Conservation (phyloP, 2,888 invertebrate species). For the Sphaerolaimus hirsutus region DNA sequence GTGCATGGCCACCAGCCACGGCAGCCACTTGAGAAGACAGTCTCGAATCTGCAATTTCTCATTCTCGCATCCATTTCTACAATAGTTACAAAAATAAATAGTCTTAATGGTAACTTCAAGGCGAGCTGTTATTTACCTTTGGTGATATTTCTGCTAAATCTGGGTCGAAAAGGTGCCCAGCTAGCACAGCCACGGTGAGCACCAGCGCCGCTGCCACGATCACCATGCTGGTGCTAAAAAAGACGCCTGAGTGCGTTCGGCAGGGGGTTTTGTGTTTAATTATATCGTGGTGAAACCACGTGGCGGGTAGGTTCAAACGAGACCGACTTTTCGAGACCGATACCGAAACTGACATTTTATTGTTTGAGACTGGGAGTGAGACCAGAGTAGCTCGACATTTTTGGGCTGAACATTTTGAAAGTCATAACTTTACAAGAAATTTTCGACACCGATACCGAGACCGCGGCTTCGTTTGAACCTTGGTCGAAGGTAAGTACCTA, state of each 20-base stretch:
- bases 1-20: conserved; percentile 12
- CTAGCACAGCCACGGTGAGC: conserved; percentile 12
- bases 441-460: neutral
- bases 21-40: conserved; percentile 13
- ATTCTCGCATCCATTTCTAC: too few species aligned
- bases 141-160: too few species aligned
- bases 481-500: too few species aligned
- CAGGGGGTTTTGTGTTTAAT: neutral
- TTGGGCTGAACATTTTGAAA: too few species aligned
- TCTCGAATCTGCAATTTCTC: conserved; percentile 9
- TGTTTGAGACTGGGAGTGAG: neutral
- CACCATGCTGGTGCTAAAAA: conserved; percentile 14
- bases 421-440: neutral
- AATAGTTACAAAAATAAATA: too few species aligned
- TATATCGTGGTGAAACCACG: neutral
- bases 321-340: too few species aligned
- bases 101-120: too few species aligned
- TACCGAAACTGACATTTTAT: too few species aligned
- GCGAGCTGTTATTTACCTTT: too few species aligned
- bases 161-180: conserved; percentile 11
- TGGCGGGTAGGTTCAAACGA: too few species aligned
- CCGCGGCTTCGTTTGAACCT: too few species aligned
- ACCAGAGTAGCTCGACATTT: too few species aligned
- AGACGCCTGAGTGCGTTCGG: conserved; percentile 11
- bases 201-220: conserved; percentile 13